Percentiles rank a stretch among this genome's conserved stretches.
phyloP scores from a whole-genome alignment of 2,113 vertebrate genomes.

The Siniperca chuatsi region DNA sequence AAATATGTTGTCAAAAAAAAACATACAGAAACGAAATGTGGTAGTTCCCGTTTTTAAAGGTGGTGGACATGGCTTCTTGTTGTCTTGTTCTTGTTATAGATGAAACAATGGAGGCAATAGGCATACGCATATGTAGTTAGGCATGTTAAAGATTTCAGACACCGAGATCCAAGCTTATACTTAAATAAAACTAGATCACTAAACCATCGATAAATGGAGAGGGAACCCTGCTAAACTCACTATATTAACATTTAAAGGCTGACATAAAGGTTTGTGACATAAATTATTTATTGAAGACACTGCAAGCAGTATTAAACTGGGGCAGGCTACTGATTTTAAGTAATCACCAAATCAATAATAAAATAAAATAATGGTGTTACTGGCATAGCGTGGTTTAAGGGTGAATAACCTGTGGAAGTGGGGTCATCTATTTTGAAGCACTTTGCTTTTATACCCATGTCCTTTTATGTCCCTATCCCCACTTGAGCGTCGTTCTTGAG shows the following conservation, averaged over 20 bases:
- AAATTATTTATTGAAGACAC: not conserved
- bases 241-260: not conserved
- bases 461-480: too few relatives aligned
- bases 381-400: not conserved
- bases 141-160: not conserved
- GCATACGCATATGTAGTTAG: too few relatives aligned
- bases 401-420: not conserved
- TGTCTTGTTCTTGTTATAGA: not conserved
- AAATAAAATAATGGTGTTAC: not conserved
- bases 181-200: not conserved
- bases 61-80: not conserved
- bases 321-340: not conserved
- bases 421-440: not conserved
- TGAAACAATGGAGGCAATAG: too few relatives aligned
- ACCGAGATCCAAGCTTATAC: not conserved
- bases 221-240: not conserved
- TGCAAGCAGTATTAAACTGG: not conserved
- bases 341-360: not conserved
- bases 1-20: not conserved
- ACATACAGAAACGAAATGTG: not conserved
- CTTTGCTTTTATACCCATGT: not conserved
- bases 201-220: not conserved
- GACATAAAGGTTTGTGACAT: not conserved
- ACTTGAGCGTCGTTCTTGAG: too few relatives aligned
- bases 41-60: not conserved